Evolutionary conservation across 1,140 invertebrate species (phyloP), one percentile per base, ranked within the genome.

Genomic region (Caenorhabditis briggsae): DNA sequence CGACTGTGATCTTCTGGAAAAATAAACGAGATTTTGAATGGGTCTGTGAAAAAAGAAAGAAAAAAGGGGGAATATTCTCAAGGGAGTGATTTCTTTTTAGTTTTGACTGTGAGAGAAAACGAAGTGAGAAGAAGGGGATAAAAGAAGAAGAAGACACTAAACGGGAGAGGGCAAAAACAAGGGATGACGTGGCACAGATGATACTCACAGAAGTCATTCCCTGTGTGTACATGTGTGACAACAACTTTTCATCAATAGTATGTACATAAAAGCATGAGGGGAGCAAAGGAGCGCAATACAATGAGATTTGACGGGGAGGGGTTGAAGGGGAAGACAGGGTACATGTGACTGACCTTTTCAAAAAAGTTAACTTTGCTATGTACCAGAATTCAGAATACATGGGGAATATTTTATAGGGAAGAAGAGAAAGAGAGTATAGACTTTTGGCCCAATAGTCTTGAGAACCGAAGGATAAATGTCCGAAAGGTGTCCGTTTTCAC

Each of bases 1-100:
- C 43, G 70, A 78, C 70, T 78, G 70, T n/a, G 70, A 78, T 78
- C 70, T 78, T 78, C 70, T 78, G 70, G 46, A 78, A 78, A 78
- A 50, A 20, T 46, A 50, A 78, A 50, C 11, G 65, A 78, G 43
- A 78, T 78, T 78, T 50, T 18, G 70, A 78, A 33, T 33, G 50
- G 25, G 43, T 78, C 70, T 9, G 33, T 64, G 59, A 8, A n/a
- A 33, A 33, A 33, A 2, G 20, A 11, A n/a, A n/a, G n/a, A n/a
- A n/a, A n/a, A 43, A 3, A n/a, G 56, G 50, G 50, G 16, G 50
- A 9, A 25, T 61, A 61, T 33, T 70, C 64, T 70, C 64, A 11
- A 70, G 64, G 64, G 41, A 70, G 64, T 41, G 70, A 78, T 78
- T 78, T 46, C 23, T 50, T 48, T 78, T 50, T 9, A 11, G 46